Evolutionary conservation across 2,113 vertebrate species (phyloP), one percentile per base, ranked within the genome.

Genomic region (Poicephalus meyeri): DNA sequence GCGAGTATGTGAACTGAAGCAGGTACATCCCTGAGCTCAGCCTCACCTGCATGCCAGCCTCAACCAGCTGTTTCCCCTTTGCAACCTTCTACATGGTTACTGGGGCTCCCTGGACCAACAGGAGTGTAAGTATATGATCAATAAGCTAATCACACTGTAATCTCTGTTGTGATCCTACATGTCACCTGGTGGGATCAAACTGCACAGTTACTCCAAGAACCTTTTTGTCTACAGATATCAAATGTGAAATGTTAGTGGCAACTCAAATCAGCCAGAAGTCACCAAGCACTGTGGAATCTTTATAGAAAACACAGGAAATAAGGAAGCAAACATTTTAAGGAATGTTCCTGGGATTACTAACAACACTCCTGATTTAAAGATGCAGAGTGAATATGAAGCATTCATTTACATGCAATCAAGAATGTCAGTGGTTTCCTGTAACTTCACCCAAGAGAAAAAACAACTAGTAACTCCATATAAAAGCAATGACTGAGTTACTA

Each of bases 11-110:
- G 68, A 72, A 58, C 2, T 35, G 63, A 95, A 52, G 39, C 66
- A 85, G 70, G 14, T 9, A 46, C 0, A 0, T 37, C 42, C 18
- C 13, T 4, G 25, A 76, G 56, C 25, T 60, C 25, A 90, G 52
- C 9, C 46, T 41, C 2, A 2, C 12, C 4, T 49, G 37, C 6
- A 39, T 6, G 24, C 6, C 41, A 50, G 25, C 65, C 13, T 4
- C 1, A 0, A 13, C 18, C 1, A 2, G 8, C 14, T 46, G 16
- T 52, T 74, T 26, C 6, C 28, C 29, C 5, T 14, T 25, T 44
- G 26, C 46, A 63, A 50, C 20, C 10, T 16, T 52, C 11, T 23
- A 21, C 1, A 0, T 10, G 33, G 12, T 53, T 63, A 53, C 41
- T 20, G 60, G 12, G 18, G 21, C 23, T 81, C 23, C 42, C 35